Conservation (phyloP, 2,113 vertebrate genomes). For the Nannospalax galili region DNA sequence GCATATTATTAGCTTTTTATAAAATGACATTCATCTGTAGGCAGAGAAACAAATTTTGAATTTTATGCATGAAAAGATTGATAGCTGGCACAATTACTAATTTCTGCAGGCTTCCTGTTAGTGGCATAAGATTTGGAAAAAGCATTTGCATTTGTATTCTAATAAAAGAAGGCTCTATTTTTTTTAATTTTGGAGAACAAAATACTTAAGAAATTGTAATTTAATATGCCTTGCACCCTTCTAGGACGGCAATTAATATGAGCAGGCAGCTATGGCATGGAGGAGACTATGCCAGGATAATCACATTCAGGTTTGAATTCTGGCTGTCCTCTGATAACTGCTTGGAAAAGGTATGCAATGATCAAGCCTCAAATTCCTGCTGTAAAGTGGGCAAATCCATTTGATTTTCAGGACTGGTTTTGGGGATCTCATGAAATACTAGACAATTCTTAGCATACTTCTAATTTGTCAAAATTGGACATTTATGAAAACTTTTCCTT, state of each 20-base stretch:
- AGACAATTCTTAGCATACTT: neutral
- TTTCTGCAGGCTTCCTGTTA: slow-evolving; percentile 65
- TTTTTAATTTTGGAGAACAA: slow-evolving; percentile 59
- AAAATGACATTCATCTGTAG: slow-evolving; percentile 75
- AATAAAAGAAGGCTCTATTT: slow-evolving; percentile 66
- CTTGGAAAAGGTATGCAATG: neutral
- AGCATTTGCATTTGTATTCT: slow-evolving; percentile 68
- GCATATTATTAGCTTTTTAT: slow-evolving; percentile 70
- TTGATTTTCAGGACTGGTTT: neutral
- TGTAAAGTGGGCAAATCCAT: neutral
- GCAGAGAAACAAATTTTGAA: slow-evolving; percentile 73
- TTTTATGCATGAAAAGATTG: slow-evolving; percentile 74
- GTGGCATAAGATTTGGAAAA: slow-evolving; percentile 68
- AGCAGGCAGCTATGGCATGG: neutral
- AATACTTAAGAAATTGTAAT: slow-evolving; percentile 18
- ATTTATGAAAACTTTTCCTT: neutral
- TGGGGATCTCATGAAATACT: neutral
- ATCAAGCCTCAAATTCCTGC: neutral
- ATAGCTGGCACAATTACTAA: slow-evolving; percentile 77
- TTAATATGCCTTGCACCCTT: slow-evolving; percentile 2
- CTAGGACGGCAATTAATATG: neutral
- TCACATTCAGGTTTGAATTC: neutral
- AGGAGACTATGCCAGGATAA: neutral
- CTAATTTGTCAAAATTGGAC: neutral
- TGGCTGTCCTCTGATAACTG: neutral